Evolutionary conservation across 2,797 vertebrate species (phyloP).

Genomic region (Rhincodon typus): DNA sequence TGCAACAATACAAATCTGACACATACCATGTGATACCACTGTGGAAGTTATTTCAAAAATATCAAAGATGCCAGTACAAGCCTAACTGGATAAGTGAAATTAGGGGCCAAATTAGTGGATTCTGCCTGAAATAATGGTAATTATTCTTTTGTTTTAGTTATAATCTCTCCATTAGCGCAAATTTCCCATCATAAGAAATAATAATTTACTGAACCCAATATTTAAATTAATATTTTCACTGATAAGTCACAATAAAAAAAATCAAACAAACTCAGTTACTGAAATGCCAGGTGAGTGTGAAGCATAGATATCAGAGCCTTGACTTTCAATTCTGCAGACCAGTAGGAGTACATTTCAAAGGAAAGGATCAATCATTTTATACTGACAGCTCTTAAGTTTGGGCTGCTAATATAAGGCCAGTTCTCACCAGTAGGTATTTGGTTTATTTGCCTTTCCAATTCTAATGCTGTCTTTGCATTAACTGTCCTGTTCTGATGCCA

Average conservation of each 20-base stretch:
- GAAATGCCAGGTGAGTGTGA: not conserved
- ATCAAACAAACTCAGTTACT: not conserved
- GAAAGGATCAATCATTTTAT: not conserved
- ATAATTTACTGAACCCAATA: not conserved
- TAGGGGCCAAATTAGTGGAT: not conserved
- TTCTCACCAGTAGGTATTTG: not conserved
- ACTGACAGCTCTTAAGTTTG: slow-evolving; percentile 1
- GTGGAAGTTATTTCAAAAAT: not conserved
- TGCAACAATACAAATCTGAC: not conserved
- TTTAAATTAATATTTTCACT: not conserved
- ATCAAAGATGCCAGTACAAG: not conserved
- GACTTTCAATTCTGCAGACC: not conserved
- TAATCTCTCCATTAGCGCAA: not conserved
- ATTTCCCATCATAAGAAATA: not conserved
- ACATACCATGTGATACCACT: not conserved
- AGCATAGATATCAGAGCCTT: not conserved
- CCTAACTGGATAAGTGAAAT: not conserved
- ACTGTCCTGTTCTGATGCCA: not conserved
- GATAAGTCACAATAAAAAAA: not conserved
- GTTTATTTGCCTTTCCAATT: not conserved
- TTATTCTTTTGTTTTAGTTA: not conserved
- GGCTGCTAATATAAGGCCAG: not conserved
- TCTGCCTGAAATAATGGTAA: not conserved
- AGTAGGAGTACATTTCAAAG: not conserved
- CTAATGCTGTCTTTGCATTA: not conserved